A percentile compares a stretch with the other conserved stretches of the same genome.
Evolutionary conservation across 2,113 vertebrate genomes (phyloP).

Genomic region (Casuarius casuarius): DNA sequence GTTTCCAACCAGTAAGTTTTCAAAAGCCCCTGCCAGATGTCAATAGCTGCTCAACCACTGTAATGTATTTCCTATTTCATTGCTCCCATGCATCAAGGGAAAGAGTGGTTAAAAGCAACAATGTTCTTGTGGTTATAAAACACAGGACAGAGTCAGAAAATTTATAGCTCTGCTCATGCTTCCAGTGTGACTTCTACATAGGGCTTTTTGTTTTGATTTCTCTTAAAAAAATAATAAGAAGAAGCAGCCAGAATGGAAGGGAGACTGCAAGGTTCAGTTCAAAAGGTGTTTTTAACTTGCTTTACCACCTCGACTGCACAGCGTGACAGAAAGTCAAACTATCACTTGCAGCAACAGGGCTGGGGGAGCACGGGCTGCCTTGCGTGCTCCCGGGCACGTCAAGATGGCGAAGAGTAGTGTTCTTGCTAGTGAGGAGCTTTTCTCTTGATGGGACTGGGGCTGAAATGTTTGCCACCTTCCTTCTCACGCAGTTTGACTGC

Average conservation of each 20-base stretch:
- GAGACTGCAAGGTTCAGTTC: not conserved
- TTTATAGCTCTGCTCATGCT: not conserved
- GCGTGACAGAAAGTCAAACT: not conserved
- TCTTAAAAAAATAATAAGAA: not conserved
- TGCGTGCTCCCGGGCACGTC: not conserved
- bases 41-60: not conserved
- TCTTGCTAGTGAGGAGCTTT: not conserved
- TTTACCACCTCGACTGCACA: not conserved
- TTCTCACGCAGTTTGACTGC: not conserved
- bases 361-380: not conserved
- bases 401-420: not conserved
- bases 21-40: not conserved
- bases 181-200: not conserved
- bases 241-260: not conserved
- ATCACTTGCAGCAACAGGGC: not conserved
- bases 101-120: not conserved
- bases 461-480: not conserved
- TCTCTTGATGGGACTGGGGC: not conserved
- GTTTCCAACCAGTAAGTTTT: not conserved
- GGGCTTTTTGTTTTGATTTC: not conserved
- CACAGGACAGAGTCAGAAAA: not conserved
- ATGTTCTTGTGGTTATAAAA: not conserved
- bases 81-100: not conserved
- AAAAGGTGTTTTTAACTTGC: constrained; percentile 2
- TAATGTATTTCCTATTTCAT: not conserved